Evolutionary conservation across 2,888 invertebrate species (phyloP), one percentile per base, ranked within the genome.

Genomic region (Hoplodrina blanda): DNA sequence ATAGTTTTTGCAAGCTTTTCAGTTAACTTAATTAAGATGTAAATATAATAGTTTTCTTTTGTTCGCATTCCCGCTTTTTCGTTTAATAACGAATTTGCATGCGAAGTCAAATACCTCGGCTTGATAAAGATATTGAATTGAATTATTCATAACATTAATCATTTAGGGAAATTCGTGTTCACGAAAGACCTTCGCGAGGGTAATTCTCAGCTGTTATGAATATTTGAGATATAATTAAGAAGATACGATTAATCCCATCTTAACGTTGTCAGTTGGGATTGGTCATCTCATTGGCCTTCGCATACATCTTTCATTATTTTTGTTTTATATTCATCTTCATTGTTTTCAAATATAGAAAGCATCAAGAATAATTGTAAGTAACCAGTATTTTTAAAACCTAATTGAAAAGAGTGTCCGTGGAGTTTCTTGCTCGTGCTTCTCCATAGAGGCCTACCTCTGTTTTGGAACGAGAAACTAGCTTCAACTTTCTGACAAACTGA

Each of bases 141-240:
- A 73, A 57, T 71, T 63, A 82, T 82, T 73, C 63, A 71, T 72
- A 37, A 59, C 52, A 73, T 79, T 71, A 62, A 80, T 73, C 50
- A 76, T 80, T 82, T 62, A 63, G 53, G 65, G 46, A 65, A 79
- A 70, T 69, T 82, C n/a, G 30, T 30, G 57, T 63, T 66, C 57
- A 62, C 56, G 41, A 69, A 64, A 63, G 44, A 57, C 25, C 64
- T 67, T 50, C 53, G 50, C 52, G 53, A 33, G 56, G 33, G 60
- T 70, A 60, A 65, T 73, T 64, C 55, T 57, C n/a, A 64, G 66
- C 46, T 59, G 62, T 64, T 59, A 64, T 73, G 53, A 78, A 64
- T 71, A 68, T 75, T 49, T 50, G 33, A 61, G 49, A 37, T 55
- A 60, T 73, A 62, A 81, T 81, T 68, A 68, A 68, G 56, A 60